phyloP scores from a whole-genome alignment of 2,797 vertebrate genomes.

The Chrysocyon brachyurus region DNA sequence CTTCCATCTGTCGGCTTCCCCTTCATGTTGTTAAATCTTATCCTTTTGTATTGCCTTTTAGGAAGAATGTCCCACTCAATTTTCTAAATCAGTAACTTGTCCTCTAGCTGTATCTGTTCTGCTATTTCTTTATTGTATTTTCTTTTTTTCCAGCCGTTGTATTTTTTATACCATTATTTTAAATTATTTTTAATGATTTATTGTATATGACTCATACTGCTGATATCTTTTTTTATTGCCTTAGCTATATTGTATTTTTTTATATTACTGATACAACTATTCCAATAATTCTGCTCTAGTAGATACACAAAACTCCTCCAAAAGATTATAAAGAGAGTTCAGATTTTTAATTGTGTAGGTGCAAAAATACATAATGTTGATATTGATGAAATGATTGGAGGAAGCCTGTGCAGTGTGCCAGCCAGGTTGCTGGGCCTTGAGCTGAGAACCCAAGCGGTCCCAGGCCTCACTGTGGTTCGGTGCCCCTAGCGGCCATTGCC shows the following conservation, averaged over 20 bases:
- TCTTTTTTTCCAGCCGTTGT: background rate
- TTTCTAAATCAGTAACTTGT: constrained; percentile 20
- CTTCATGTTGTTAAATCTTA: background rate
- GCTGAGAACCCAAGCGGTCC: background rate
- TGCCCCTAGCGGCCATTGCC: constrained; percentile 7
- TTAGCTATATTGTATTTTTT: background rate
- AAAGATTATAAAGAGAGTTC: background rate
- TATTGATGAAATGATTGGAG: background rate
- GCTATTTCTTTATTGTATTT: background rate
- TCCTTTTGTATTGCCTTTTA: constrained; percentile 16
- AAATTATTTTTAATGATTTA: constrained; percentile 11
- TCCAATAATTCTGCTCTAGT: background rate
- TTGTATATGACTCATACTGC: constrained; percentile 8
- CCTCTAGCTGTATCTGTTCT: background rate
- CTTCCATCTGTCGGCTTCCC: background rate
- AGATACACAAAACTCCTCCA: background rate
- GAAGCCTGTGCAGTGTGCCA: background rate
- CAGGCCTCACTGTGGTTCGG: background rate
- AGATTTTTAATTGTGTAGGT: background rate
- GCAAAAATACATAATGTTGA: background rate
- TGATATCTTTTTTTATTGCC: background rate
- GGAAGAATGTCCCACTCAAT: background rate
- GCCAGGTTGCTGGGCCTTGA: background rate
- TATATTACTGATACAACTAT: background rate
- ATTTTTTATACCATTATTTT: background rate